Conservation (phyloP, 2,888 invertebrate genomes). For the Tetranychus piercei region DNA sequence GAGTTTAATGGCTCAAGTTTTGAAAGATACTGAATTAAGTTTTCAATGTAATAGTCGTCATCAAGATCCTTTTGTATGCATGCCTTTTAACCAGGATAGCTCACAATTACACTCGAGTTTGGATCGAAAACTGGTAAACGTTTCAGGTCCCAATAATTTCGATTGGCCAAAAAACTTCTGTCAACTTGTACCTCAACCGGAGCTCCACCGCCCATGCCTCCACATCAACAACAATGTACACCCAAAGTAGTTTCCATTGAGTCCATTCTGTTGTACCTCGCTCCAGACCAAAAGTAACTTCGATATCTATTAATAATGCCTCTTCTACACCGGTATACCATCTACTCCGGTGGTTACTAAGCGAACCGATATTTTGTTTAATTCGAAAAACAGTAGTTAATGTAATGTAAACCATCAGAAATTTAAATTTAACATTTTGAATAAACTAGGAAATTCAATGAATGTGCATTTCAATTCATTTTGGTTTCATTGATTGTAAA, state of each 20-base stretch:
- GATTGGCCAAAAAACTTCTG: background rate
- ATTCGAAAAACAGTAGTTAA: no score
- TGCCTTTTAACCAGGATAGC: conserved; percentile 14
- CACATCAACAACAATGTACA: conserved; percentile 7
- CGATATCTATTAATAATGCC: conserved; percentile 17
- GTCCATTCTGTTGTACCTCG: conserved; percentile 61
- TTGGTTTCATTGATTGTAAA: no score
- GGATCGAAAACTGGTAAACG: background rate
- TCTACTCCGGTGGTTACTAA: no score
- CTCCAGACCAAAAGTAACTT: conserved; percentile 51
- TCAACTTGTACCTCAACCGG: background rate
- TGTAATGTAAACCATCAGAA: no score
- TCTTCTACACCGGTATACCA: conserved; percentile 24
- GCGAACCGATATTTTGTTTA: no score
- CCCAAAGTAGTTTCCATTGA: conserved; percentile 33
- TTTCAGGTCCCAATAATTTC: background rate
- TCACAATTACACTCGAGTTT: conserved; percentile 7
- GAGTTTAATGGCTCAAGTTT: conserved; percentile 20
- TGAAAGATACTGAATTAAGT: conserved; percentile 12
- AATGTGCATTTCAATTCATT: no score
- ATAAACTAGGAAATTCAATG: no score
- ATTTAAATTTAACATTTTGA: no score
- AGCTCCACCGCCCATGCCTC: background rate
- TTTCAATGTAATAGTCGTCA: conserved; percentile 7
- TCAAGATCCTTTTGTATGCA: conserved; percentile 11